Evolutionary conservation across 1,140 invertebrate species (phyloP).

Genomic region (Aphidius ervi): DNA sequence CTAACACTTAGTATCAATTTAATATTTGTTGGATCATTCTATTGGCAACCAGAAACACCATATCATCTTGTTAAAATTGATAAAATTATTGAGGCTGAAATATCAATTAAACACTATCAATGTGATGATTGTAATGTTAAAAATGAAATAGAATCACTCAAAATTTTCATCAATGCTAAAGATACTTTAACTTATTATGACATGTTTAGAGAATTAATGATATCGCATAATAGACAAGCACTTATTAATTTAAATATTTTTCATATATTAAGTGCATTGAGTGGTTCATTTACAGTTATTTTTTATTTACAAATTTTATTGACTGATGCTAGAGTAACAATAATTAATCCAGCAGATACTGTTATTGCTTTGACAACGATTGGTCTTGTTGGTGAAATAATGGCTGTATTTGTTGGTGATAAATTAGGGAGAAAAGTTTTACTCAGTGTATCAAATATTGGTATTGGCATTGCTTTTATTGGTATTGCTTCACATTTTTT

Average conservation of each 20-base stretch:
- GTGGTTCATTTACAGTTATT: conserved; percentile 67
- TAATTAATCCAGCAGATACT: conserved; percentile 47
- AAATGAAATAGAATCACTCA: conserved; percentile 58
- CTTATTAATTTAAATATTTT: conserved; percentile 61
- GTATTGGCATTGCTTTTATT: conserved; percentile 52
- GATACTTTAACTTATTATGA: conserved; percentile 52
- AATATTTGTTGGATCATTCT: conserved; percentile 59
- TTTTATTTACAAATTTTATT: conserved; percentile 71
- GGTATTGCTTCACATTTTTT: conserved; percentile 24
- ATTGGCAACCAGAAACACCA: conserved; percentile 69
- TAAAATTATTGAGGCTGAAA: conserved; percentile 55
- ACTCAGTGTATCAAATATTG: conserved; percentile 57
- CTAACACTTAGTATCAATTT: conserved; percentile 54
- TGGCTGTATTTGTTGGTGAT: conserved; percentile 65
- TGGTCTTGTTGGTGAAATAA: conserved; percentile 58
- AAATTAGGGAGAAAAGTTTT: conserved; percentile 64
- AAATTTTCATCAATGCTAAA: conserved; percentile 50
- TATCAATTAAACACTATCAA: conserved; percentile 57
- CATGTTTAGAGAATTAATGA: conserved; percentile 55
- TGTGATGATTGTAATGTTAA: conserved; percentile 53
- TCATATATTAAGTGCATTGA: conserved; percentile 67
- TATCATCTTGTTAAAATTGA: conserved; percentile 60
- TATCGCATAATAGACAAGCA: conserved; percentile 59
- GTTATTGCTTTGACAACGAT: conserved; percentile 66
- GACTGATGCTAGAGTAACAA: conserved; percentile 51